Percentiles rank a stretch among this genome's conserved stretches.
These are phyloP conservation scores for Kradibia gibbosae DNA, from an alignment of 1,140 invertebrate species.

Conservation along the genomic window DNA sequence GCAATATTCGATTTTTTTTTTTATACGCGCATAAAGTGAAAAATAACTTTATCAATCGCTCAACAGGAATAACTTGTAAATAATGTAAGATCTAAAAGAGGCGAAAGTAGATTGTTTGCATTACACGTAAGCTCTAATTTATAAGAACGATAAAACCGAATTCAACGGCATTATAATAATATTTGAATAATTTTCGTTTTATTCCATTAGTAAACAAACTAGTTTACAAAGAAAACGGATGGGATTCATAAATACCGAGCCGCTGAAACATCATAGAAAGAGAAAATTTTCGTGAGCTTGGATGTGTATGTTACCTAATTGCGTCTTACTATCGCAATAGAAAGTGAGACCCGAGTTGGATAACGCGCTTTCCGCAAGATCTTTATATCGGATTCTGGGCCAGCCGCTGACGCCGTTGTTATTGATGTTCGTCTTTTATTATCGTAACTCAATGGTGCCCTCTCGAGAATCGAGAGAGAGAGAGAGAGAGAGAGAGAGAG, in stretches of 20 bases:
- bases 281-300: slow-evolving; percentile 27
- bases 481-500: background rate
- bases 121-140: no score
- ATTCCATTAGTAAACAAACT: no score
- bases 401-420: background rate
- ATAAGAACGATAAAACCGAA: no score
- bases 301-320: slow-evolving; percentile 40
- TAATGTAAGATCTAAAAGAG: no score
- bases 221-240: background rate
- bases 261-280: slow-evolving; percentile 3
- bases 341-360: slow-evolving; percentile 47
- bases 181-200: no score
- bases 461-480: background rate
- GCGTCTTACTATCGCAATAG: slow-evolving; percentile 27
- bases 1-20: no score
- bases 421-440: slow-evolving; percentile 20
- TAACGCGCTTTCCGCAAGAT: slow-evolving; percentile 27
- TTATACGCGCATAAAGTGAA: no score
- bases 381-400: slow-evolving; percentile 43
- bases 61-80: no score
- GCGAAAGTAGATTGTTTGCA: no score
- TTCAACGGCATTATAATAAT: no score
- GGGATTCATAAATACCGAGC: slow-evolving; percentile 12
- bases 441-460: slow-evolving; percentile 20
- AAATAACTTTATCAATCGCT: no score